Conservation (phyloP, 1,140 invertebrate genomes). For the Listronotus oregonensis region DNA sequence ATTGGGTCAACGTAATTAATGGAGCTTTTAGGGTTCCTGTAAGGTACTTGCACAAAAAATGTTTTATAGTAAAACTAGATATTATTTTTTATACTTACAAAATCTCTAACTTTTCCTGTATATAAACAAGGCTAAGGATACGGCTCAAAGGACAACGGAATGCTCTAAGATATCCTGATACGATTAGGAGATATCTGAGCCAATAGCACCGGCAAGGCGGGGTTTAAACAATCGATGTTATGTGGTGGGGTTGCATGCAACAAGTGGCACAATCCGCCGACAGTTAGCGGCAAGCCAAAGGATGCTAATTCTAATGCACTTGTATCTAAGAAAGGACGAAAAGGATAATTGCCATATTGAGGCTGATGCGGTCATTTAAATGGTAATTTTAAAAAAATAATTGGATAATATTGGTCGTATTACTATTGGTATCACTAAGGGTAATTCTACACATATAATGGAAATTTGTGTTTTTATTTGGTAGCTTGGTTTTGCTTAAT, state of each 20-base stretch:
- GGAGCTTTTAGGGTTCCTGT: too few relatives aligned
- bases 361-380: not conserved
- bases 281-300: not conserved
- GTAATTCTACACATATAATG: too few relatives aligned
- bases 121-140: constrained; percentile 1
- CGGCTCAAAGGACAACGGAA: constrained; percentile 12
- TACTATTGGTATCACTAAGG: too few relatives aligned
- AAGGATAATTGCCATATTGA: constrained; percentile 2
- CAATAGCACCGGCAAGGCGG: constrained; percentile 48
- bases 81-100: too few relatives aligned
- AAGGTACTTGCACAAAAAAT: too few relatives aligned
- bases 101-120: not conserved
- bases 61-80: too few relatives aligned
- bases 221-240: constrained; percentile 53
- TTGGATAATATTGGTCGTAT: too few relatives aligned
- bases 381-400: not conserved
- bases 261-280: constrained; percentile 10
- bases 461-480: too few relatives aligned
- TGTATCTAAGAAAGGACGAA: constrained; percentile 1
- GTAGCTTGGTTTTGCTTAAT: too few relatives aligned
- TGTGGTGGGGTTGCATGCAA: constrained; percentile 36
- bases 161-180: constrained; percentile 34
- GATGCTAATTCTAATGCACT: not conserved
- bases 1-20: too few relatives aligned
- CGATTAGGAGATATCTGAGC: constrained; percentile 42